Evolutionary conservation across 2,888 invertebrate genomes (phyloP).

Genomic region (Crepidodera aurea): DNA sequence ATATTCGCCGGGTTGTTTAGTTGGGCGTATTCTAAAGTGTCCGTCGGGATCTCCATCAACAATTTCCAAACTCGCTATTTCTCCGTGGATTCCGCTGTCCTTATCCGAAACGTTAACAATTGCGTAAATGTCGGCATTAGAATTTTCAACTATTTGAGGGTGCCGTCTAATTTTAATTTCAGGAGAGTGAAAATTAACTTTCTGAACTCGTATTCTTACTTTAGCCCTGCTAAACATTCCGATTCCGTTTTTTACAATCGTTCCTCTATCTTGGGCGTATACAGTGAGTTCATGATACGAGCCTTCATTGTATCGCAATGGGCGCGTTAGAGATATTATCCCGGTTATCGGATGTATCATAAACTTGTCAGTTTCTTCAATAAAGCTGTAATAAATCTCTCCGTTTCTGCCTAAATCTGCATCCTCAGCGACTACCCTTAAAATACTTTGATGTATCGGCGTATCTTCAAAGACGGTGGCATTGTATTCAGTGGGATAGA

Average conservation of each 20-base stretch:
- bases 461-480: conserved; percentile 89
- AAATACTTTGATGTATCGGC: conserved; percentile 81
- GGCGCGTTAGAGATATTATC: conserved; percentile 82
- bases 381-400: conserved; percentile 95
- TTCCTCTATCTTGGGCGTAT: conserved; percentile 87
- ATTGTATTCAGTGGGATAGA: conserved; percentile 89
- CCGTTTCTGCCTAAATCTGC: conserved; percentile 96
- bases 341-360: conserved; percentile 92
- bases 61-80: conserved; percentile 82
- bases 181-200: conserved; percentile 87
- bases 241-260: conserved; percentile 64
- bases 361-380: conserved; percentile 82
- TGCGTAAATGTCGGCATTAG: conserved; percentile 86
- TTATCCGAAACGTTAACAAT: conserved; percentile 85
- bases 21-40: conserved; percentile 80
- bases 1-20: conserved; percentile 72
- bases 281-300: conserved; percentile 78
- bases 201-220: conserved; percentile 78
- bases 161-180: conserved; percentile 82
- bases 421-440: conserved; percentile 88
- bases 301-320: conserved; percentile 75
- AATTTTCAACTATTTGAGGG: conserved; percentile 82
- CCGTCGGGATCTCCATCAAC: conserved; percentile 91
- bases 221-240: conserved; percentile 75
- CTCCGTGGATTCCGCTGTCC: conserved; percentile 85